A percentile compares a stretch with the other conserved stretches of the same genome.
Conservation (phyloP, 2,113 vertebrate genomes). For the Lipotes vexillifer region DNA sequence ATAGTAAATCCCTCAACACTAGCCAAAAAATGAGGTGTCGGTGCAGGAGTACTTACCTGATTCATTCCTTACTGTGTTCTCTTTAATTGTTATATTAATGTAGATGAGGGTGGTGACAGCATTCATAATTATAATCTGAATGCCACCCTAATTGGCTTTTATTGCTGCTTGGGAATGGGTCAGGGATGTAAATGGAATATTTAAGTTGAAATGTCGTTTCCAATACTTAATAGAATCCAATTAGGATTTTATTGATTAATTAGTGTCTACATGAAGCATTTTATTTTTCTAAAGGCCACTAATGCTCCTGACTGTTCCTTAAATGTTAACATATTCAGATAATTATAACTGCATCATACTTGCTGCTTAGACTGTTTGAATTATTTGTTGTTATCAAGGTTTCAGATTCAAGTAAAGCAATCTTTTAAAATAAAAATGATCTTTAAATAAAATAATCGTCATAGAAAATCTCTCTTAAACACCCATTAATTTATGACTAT, state of each 20-base stretch:
- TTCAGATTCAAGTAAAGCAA: slow-evolving; percentile 57
- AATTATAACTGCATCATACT: slow-evolving; percentile 59
- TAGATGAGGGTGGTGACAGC: neutral
- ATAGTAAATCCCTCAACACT: neutral
- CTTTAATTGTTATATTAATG: slow-evolving; percentile 35
- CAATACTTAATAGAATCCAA: slow-evolving; percentile 35
- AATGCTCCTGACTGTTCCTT: slow-evolving; percentile 66
- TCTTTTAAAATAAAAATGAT: slow-evolving; percentile 69
- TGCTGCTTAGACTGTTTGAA: slow-evolving; percentile 59
- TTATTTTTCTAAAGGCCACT: slow-evolving; percentile 74
- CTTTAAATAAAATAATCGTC: slow-evolving; percentile 64
- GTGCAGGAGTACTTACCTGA: neutral
- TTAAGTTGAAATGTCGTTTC: slow-evolving; percentile 64
- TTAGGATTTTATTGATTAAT: slow-evolving; percentile 75
- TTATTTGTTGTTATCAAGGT: slow-evolving; percentile 52
- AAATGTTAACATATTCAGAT: slow-evolving; percentile 82
- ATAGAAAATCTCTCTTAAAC: slow-evolving; percentile 57
- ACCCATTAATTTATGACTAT: slow-evolving; percentile 17
- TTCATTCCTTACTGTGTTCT: neutral
- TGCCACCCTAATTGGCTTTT: neutral
- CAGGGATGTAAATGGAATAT: slow-evolving; percentile 50
- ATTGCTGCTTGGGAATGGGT: slow-evolving; percentile 37
- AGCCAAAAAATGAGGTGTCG: neutral
- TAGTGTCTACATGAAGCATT: slow-evolving; percentile 62
- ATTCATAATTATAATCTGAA: slow-evolving; percentile 48